Conservation (phyloP, 1,140 invertebrate genomes). For the Leptopilina clavipes region DNA sequence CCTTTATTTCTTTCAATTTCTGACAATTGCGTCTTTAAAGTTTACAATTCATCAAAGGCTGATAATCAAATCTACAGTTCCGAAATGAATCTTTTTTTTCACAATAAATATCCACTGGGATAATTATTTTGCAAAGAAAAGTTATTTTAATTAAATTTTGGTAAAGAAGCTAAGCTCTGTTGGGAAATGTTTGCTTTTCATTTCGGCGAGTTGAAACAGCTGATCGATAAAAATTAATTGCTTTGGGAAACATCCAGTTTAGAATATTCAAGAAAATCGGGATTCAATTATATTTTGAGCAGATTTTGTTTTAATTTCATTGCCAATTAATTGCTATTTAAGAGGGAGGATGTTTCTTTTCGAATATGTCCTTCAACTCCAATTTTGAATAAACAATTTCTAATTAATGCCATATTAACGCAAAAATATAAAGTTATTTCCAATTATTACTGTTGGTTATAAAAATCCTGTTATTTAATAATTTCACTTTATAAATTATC, state of each 20-base stretch:
- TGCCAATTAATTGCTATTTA: not conserved
- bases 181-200: not conserved
- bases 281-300: not conserved
- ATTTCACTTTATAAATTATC: too few species aligned
- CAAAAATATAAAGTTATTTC: too few species aligned
- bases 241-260: not conserved
- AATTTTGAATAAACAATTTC: too few species aligned
- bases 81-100: not conserved
- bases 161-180: not conserved
- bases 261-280: not conserved
- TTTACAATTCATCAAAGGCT: not conserved
- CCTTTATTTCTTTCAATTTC: not conserved
- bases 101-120: not conserved
- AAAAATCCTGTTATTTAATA: too few species aligned
- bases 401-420: too few species aligned
- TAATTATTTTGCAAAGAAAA: not conserved
- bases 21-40: not conserved
- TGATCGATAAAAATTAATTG: slow-evolving; percentile 14
- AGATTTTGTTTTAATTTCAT: not conserved
- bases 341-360: too few species aligned
- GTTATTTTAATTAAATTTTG: slow-evolving; percentile 5
- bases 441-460: too few species aligned
- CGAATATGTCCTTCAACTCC: too few species aligned
- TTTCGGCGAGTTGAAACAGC: not conserved
- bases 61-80: too few species aligned